Base-by-base conservation (phyloP, 1,140 invertebrate species). In the Plectrocnemia conspersa region DNA sequence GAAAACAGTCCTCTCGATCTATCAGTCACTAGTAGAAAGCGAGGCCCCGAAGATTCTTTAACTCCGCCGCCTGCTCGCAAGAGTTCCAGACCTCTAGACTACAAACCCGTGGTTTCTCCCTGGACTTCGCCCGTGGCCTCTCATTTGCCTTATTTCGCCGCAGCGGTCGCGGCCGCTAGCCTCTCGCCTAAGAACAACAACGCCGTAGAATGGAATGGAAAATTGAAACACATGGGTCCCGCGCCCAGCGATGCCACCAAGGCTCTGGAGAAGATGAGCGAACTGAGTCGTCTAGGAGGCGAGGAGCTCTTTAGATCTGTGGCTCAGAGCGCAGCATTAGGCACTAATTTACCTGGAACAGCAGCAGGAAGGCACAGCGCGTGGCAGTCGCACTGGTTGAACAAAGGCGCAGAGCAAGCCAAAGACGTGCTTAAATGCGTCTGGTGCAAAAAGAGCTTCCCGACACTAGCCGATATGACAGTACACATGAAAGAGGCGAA, bases 401-500 rank as follows among this genome's bases (percentile, higher is more conserved):
- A 92, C 67, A 93, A 93, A 65, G 91, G 91, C 2, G 90, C 91
- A 5, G 91, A 94, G 63, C 89, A 93, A 59, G 91, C 89, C 1
- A 91, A 92, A 72, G 92, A 95, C 66, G 91, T 96, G 11, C 80
- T 96, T 2, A 94, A 93, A 68, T 96, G 93, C 70, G 92, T 96
- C 2, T 95, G 91, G 90, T 96, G 93, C 69, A 93, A 94, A 68
- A 89, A 93, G 65, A 93, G 90, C 64, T 96, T 95, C 64, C 85
- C 88, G 13, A 89, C 88, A 24, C 68, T 96, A 7, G 89, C 89
- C 1, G 89, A 91, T 35, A 83, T 96, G 74, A 94, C 91, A 1
- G 83, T 88, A 13, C 93, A 96, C 68, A 96, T 96, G 92, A 94
- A 94, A 66, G 91, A 94, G 73, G 91, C 91, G 0, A 93, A 94